Evolutionary conservation across 2,888 invertebrate genomes (phyloP).

Genomic region (Antheraea assamensis): DNA sequence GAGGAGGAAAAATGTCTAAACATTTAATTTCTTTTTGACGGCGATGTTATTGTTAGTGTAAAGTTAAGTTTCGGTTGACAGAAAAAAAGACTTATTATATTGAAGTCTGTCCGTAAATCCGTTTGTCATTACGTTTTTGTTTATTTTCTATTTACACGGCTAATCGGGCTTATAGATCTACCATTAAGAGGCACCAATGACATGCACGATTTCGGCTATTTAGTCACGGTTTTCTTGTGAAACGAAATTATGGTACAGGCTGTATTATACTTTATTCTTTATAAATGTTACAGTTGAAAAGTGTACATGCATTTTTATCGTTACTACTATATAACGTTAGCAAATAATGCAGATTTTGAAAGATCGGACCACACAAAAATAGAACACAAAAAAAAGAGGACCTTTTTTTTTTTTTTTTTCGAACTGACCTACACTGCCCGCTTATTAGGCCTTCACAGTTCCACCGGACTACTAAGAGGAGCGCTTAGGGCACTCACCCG

Average conservation of each 20-base stretch:
- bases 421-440: too few species aligned
- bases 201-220: conserved; percentile 63
- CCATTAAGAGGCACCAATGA: conserved; percentile 66
- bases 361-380: too few species aligned
- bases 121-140: conserved; percentile 16
- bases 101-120: conserved; percentile 3
- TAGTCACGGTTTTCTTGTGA: conserved; percentile 51
- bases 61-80: not conserved
- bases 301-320: too few species aligned
- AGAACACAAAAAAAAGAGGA: too few species aligned
- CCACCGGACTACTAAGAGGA: too few species aligned
- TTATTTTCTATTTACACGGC: conserved; percentile 61
- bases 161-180: conserved; percentile 70
- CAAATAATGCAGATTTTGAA: too few species aligned
- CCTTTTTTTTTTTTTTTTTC: too few species aligned
- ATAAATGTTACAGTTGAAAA: not conserved
- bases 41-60: not conserved
- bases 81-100: not conserved
- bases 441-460: too few species aligned
- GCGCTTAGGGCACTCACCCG: too few species aligned
- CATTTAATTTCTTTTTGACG: not conserved
- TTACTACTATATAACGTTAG: too few species aligned
- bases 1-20: too few species aligned
- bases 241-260: conserved; percentile 44
- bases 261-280: conserved; percentile 25